Evolutionary conservation across 1,140 invertebrate genomes (phyloP), one percentile per base, ranked within the genome.

Genomic region (Polypedilum pembai): DNA sequence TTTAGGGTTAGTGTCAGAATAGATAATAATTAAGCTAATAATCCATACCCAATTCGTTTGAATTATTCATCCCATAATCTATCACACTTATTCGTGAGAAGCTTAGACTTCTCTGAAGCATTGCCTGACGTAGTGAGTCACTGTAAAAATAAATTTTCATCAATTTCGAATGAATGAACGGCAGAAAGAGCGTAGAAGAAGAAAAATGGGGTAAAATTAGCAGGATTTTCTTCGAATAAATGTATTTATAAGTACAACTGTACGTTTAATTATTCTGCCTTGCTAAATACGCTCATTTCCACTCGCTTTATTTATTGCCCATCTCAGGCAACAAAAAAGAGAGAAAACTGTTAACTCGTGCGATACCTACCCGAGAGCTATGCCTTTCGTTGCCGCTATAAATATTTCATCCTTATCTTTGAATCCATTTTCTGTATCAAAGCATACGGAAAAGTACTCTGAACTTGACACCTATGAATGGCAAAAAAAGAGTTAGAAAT

Each of bases 391-490:
- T 1, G 89, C 90, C 7, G 89, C 88, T 75, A 91, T 85, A 80
- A 91, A 89, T 81, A 89, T 86, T 77, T 89, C 87, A 7, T 87
- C 86, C 75, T 88, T 85, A 77, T 84, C 83, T 77, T 80, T 79
- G 82, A 73, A 82, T 76, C 4, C 81, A 77, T 73, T 82, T 77
- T 76, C 84, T 78, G 76, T 86, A 85, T 89, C 88, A 80, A 91
- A 91, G 79, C 85, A 88, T 73, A 92, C 87, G 76, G 88, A 91
- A 82, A 91, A 92, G 79, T 88, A 91, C 78, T 91, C 90, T 73
- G 88, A 90, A 80, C 89, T 91, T 65, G 88, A 88, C 79, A 90
- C 88, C 90, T 91, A 82, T 40, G 83, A 82, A 18, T 7, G 10
- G 3, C 7, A 15, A 74, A 65, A 74, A 2, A 40, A 33, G 15